Evolutionary conservation across 2,113 vertebrate species (phyloP), one percentile per base, ranked within the genome.

Genomic region (Merops nubicus): DNA sequence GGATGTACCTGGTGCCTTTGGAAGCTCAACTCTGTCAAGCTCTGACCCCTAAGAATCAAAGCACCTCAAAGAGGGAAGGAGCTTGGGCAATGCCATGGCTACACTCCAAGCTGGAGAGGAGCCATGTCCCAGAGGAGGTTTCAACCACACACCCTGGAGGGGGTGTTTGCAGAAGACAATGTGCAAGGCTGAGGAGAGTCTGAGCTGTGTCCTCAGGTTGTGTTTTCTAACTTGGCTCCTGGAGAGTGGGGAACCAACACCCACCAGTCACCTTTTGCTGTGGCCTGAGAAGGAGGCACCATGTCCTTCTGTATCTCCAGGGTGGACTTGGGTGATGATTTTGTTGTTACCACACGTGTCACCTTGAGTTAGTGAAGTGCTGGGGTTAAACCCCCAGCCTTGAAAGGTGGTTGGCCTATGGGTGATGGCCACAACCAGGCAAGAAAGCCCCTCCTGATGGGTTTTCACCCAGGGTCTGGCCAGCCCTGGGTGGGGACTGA

Each of bases 71-170:
- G 13, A 23, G 34, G 19, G 36, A 14, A 21, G 2, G 8, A 59
- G 26, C 19, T 64, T 15, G 69, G 59, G 65, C 54, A 68, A 11
- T 25, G 21, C 8, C 7, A 8, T 14, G n/a, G 14, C 47, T 51
- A 3, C 34, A 6, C 56, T 62, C 34, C 15, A 18, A 48, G 17
- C 0, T 47, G n/a, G 74, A 63, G 13, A 2, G 33, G 20, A 53
- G n/a, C 0, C 0, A 45, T 48, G 25, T 23, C 21, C 50, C 53
- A 26, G 70, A 15, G 12, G 6, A 54, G 59, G 38, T 51, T 85
- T 59, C 56, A 77, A 31, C 17, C 4, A 9, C n/a, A 28, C 21
- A 29, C 11, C 25, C 67, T 47, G 0, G 63, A 18, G n/a, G n/a
- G 21, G 54, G 12, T 2, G 5, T 64, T 48, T 48, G 48, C n/a